Evolutionary conservation across 2,113 vertebrate species (phyloP).

Genomic region (Procapra przewalskii): DNA sequence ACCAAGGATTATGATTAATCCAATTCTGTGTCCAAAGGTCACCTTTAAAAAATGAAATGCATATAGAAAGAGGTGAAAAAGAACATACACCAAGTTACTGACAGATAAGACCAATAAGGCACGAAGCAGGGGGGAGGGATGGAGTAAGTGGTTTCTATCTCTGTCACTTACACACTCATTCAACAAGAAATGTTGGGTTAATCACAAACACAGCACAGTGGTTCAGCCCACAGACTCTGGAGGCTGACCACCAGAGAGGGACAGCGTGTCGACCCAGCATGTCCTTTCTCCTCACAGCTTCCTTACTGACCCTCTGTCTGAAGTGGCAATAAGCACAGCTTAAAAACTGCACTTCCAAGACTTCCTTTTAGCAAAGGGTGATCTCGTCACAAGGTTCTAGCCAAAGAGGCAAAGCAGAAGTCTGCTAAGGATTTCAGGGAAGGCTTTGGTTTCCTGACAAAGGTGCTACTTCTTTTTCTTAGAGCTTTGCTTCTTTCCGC

Average conservation of each 20-base stretch:
- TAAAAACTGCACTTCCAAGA: background rate
- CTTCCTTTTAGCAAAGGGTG: background rate
- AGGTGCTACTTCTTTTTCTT: background rate
- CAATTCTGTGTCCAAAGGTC: background rate
- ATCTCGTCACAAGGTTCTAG: background rate
- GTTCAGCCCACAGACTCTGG: background rate
- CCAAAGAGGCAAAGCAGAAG: background rate
- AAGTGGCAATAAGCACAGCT: background rate
- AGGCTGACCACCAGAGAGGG: background rate
- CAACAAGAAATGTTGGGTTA: background rate
- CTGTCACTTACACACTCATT: background rate
- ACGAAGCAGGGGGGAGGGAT: background rate
- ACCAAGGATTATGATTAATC: background rate
- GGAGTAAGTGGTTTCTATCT: background rate
- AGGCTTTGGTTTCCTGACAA: background rate
- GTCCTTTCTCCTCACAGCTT: background rate
- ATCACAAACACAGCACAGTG: background rate
- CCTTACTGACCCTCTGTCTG: background rate
- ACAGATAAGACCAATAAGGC: background rate
- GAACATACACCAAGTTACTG: background rate
- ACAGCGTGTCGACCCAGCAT: fast-evolving
- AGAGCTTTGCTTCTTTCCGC: background rate
- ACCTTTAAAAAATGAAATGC: background rate
- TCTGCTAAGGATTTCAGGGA: background rate
- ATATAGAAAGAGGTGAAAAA: background rate